Base-by-base conservation (phyloP, 2,888 invertebrate genomes). In the Julus scandinavius region DNA sequence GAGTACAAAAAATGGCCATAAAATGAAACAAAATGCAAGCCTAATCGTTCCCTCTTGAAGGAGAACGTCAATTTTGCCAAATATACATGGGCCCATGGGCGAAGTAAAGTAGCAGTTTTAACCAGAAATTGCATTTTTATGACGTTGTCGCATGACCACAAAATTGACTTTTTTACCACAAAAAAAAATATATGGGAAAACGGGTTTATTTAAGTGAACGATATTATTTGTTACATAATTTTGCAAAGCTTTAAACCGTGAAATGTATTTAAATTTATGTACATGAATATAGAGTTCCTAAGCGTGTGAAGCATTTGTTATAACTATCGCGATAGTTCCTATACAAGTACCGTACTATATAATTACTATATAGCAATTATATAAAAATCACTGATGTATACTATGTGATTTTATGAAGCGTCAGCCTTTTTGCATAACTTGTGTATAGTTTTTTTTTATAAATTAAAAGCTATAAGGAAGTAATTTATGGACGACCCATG, bases 1-100 rank as follows among this genome's bases (percentile, higher is more conserved):
- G 40, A 38, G 5, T 6, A 38, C 84, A 84, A 84, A 84, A 84
- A 84, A 84, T 45, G 45, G 84, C 40, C 40, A 84, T 84, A 84
- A 84, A 84, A 84, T 40, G 38, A 84, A 84, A 84, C 84, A 84
- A 63, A 63, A 63, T n/a, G 63, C n/a, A 7, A 17, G n/a, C 63
- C 63, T 63, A 63, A 63, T 63, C 63, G n/a, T n/a, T n/a, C n/a
- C 54, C 54, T 54, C 17, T 63, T 63, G n/a, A 63, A 63, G 63
- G 4, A n/a, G 63, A 63, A 63, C 63, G 63, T n/a, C 1, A 17
- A 63, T 63, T 63, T 63, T 63, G n/a, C n/a, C 63, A n/a, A 63
- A 17, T 17, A 17, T 17, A 6, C n/a, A 5, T 63, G 17, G n/a
- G n/a, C n/a, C 7, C 13, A 17, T 11, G 58, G 11, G 58, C 15